phyloP scores from a whole-genome alignment of 1,140 invertebrate species.

The Leguminivora glycinivorella region DNA sequence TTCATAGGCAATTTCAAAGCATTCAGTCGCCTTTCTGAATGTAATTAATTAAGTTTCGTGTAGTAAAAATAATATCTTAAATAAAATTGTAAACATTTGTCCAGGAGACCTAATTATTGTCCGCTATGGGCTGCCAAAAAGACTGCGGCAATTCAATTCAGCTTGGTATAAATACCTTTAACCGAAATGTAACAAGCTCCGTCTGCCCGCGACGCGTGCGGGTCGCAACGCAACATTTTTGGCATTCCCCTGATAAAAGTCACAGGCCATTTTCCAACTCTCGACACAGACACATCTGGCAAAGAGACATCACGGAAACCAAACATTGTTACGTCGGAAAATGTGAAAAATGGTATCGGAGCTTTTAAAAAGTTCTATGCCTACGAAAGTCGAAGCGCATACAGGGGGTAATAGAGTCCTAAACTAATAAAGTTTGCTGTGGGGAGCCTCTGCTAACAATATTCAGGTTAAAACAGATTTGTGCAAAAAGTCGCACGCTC shows the following conservation, averaged over 20 bases:
- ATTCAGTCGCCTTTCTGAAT: too few species aligned
- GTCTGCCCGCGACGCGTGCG: background rate
- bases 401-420: slow-evolving; percentile 62
- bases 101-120: background rate
- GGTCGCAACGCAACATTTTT: background rate
- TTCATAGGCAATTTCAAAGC: too few species aligned
- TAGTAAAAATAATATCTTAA: too few species aligned
- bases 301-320: slow-evolving; percentile 48
- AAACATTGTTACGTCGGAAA: slow-evolving; percentile 56
- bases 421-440: slow-evolving; percentile 66
- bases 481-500: slow-evolving; percentile 46
- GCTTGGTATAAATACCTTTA: background rate
- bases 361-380: slow-evolving; percentile 61
- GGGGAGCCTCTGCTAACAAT: slow-evolving; percentile 38
- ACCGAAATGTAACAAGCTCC: background rate
- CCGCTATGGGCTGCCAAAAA: background rate
- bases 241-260: slow-evolving; percentile 37
- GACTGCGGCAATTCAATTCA: background rate
- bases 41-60: too few species aligned
- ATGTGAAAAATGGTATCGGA: slow-evolving; percentile 38
- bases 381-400: slow-evolving; percentile 35
- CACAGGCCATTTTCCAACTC: slow-evolving; percentile 39
- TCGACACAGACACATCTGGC: slow-evolving; percentile 39
- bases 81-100: too few species aligned
- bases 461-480: slow-evolving; percentile 64